Evolutionary conservation across 2,888 invertebrate species (phyloP).

Genomic region (Gastracanthus pulcherrimus): DNA sequence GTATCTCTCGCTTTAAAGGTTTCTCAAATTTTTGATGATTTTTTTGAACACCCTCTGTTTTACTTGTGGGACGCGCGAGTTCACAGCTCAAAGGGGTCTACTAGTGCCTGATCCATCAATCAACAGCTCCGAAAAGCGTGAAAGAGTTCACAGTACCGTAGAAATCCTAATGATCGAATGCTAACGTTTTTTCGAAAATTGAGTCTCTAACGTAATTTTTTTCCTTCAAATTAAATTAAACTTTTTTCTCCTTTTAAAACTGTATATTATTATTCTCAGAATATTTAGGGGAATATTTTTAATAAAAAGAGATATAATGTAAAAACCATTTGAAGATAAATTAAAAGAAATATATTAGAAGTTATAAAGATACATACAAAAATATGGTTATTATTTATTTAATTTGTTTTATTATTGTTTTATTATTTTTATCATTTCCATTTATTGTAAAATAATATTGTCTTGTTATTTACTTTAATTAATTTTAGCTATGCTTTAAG

Average conservation of each 20-base stretch:
- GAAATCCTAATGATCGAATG: slow-evolving; percentile 76
- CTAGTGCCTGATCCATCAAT: slow-evolving; percentile 71
- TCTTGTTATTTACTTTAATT: too few relatives aligned
- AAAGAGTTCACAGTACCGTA: slow-evolving; percentile 74
- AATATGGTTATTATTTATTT: too few relatives aligned
- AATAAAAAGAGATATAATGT: too few relatives aligned
- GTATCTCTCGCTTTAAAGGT: slow-evolving; percentile 58
- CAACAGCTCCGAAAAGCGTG: slow-evolving; percentile 67
- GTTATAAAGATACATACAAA: too few relatives aligned
- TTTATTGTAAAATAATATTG: too few relatives aligned
- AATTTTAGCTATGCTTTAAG: too few relatives aligned
- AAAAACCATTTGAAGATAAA: too few relatives aligned
- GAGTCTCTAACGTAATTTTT: slow-evolving; percentile 35
- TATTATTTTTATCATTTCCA: too few relatives aligned
- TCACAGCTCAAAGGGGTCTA: slow-evolving; percentile 68
- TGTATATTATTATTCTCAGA: not conserved
- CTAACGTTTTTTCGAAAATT: slow-evolving; percentile 59
- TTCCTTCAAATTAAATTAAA: not conserved
- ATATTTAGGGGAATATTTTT: too few relatives aligned
- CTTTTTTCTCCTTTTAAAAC: not conserved
- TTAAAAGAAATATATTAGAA: not conserved
- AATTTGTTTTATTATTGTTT: too few relatives aligned
- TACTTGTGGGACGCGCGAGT: slow-evolving; percentile 55
- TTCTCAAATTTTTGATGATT: slow-evolving; percentile 56
- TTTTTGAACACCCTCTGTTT: slow-evolving; percentile 56